Conservation (phyloP, 2,797 vertebrate genomes). For the Artibeus lituratus region DNA sequence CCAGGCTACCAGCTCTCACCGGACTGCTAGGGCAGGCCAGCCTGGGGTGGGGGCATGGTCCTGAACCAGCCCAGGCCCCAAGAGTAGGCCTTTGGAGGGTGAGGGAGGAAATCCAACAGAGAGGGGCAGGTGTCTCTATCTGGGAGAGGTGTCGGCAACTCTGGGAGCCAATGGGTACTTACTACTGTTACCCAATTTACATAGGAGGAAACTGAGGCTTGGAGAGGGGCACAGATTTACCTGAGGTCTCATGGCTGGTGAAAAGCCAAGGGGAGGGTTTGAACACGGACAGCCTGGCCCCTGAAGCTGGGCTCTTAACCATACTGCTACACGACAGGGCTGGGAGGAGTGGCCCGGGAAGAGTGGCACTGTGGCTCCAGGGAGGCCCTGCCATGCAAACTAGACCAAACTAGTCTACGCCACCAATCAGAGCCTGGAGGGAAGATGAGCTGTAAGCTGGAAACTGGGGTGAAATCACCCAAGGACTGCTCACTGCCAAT, state of each 20-base stretch:
- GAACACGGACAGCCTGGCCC: not conserved
- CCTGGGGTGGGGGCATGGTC: accelerated
- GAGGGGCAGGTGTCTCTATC: not conserved
- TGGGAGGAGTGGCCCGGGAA: not conserved
- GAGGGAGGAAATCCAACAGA: not conserved
- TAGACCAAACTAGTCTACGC: not conserved
- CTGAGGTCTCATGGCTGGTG: not conserved
- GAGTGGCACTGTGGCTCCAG: slow-evolving; percentile 23
- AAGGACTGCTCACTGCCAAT: not conserved
- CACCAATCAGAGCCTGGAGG: not conserved
- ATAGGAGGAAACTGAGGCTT: not conserved
- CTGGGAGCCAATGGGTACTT: not conserved
- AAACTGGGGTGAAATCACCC: not conserved
- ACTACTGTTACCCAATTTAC: not conserved
- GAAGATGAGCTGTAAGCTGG: not conserved
- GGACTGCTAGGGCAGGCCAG: not conserved
- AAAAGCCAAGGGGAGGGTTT: not conserved
- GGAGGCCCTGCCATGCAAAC: not conserved
- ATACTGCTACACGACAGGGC: not conserved
- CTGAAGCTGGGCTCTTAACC: not conserved
- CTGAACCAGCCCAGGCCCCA: not conserved
- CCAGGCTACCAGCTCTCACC: not conserved
- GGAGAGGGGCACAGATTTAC: not conserved
- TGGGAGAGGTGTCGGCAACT: too few species aligned
- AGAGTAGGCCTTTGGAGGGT: not conserved